Base-by-base conservation (phyloP, 2,113 vertebrate genomes). In the Triplophysa dalaica region DNA sequence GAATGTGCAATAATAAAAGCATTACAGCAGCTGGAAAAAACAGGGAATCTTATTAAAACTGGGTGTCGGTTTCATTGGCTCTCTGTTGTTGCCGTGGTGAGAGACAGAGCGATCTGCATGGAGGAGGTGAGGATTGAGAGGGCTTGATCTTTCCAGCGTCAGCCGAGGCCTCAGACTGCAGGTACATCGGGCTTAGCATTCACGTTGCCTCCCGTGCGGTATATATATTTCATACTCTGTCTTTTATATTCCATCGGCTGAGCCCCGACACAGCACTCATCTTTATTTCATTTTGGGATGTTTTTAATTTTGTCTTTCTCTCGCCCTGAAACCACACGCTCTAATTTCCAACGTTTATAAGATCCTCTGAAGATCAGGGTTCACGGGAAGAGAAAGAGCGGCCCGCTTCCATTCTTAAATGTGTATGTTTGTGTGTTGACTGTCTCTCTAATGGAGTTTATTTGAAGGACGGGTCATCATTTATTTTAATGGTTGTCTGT, bases 1-100 rank as follows among this genome's bases (percentile, higher is more conserved):
- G 88, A 90, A 92, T 92, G 87, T 92, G 90, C 90, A 92, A 93
- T 92, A 91, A 92, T 88, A 93, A 93, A 92, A 87, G 90, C 88
- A 92, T 93, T 91, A 92, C 86, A 86, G 87, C 84, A 75, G 67
- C 86, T 75, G 80, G 81, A 89, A 87, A 90, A 90, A 90, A 88
- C 86, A 87, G 64, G 69, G 86, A 87, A 90, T 89, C 83, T 85
- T 90, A 90, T 92, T 92, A 92, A 91, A 92, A 90, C 87, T 79
- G 80, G 83, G 83, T 82, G 88, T 88, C 85, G 81, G 75, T 89
- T 83, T 88, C 83, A 87, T 87, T 83, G 58, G 82, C 74, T 84
- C 89, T 87, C 87, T 88, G 79, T 77, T 84, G 88, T 90, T 90
- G 88, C 87, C 89, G 76, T 64, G 87, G 86, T 82, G 86, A 86